A percentile compares a stretch with the other conserved stretches of the same genome.
These are phyloP conservation scores for Pteronotus mesoamericanus DNA, from an alignment of 2,797 vertebrate species.

Conservation along the genomic window DNA sequence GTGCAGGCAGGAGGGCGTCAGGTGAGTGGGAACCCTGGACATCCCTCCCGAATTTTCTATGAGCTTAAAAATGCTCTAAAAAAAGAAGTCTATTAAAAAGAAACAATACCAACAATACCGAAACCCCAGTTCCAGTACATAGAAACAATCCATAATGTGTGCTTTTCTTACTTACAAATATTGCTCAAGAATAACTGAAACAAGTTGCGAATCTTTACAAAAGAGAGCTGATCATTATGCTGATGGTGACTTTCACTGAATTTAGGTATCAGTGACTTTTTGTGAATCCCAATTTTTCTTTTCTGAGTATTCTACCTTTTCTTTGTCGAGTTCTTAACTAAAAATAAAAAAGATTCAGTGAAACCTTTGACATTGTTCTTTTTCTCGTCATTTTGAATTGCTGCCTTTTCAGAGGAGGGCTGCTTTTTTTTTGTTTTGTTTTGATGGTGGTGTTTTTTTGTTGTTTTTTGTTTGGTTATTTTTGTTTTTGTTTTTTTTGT, in stretches of 20 bases:
- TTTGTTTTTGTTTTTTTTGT: background rate
- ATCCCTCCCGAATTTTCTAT: background rate
- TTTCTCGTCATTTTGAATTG: background rate
- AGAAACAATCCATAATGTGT: background rate
- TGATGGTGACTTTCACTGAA: background rate
- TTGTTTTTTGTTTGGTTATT: background rate
- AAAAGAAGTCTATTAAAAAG: background rate
- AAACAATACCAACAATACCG: background rate
- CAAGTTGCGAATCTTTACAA: background rate
- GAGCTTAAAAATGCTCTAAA: background rate
- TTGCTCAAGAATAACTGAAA: background rate
- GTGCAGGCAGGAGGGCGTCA: accelerated
- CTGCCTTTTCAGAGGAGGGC: background rate
- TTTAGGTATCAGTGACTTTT: background rate
- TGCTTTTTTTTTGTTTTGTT: background rate
- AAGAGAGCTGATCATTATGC: background rate
- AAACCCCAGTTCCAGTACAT: background rate
- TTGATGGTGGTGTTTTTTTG: background rate
- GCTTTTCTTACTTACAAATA: background rate
- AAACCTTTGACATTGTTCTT: background rate
- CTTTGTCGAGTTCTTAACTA: background rate
- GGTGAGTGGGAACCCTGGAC: accelerated
- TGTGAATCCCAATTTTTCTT: background rate
- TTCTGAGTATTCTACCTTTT: background rate
- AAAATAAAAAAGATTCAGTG: background rate